A percentile compares a stretch with the other conserved stretches of the same genome.
These are phyloP conservation scores for Eretmochelys imbricata DNA, from an alignment of 2,113 vertebrate species.

Conservation along the genomic window DNA sequence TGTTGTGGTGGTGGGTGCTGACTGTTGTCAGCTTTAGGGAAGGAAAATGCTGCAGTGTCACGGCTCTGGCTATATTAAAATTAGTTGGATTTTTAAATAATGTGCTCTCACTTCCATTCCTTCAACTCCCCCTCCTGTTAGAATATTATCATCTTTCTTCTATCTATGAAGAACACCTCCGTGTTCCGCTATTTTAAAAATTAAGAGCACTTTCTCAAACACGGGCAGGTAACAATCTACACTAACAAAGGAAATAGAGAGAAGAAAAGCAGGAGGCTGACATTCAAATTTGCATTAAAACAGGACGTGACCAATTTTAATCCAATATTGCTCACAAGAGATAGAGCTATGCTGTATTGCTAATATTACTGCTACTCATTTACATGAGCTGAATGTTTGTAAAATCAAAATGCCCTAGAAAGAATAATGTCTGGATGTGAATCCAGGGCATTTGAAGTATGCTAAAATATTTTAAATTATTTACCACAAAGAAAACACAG, in stretches of 20 bases:
- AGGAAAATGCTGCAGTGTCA: not conserved
- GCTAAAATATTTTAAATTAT: not conserved
- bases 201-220: not conserved
- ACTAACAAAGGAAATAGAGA: not conserved
- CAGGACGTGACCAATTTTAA: not conserved
- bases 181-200: not conserved
- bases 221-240: not conserved
- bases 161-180: not conserved
- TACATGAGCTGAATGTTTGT: not conserved
- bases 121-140: not conserved
- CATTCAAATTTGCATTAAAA: not conserved
- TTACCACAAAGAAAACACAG: not conserved
- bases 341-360: not conserved
- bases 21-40: not conserved
- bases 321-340: not conserved
- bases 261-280: not conserved
- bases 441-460: not conserved
- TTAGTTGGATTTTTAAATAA: not conserved
- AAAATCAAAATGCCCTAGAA: not conserved
- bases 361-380: not conserved
- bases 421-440: not conserved
- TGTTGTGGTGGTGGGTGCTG: not conserved
- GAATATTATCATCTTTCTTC: not conserved
- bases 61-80: not conserved
- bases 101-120: not conserved